phyloP scores from a whole-genome alignment of 2,888 invertebrate genomes.

The Herminia tarsipennalis region DNA sequence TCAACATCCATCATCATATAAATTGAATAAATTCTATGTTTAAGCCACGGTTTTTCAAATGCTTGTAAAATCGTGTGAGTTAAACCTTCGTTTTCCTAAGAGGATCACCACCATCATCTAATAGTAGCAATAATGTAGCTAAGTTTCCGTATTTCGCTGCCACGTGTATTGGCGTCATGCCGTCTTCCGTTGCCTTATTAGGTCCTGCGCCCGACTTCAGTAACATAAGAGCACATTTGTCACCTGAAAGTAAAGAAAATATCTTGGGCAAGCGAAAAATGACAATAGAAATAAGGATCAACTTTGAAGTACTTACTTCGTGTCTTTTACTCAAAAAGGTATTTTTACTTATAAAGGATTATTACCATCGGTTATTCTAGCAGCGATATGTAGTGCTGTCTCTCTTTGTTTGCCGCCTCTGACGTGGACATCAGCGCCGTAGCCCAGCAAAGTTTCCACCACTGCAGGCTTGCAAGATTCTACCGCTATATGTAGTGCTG shows the following conservation, averaged over 20 bases:
- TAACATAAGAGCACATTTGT: conserved; percentile 96
- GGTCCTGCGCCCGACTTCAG: conserved; percentile 99
- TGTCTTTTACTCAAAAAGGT: no score
- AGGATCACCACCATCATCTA: conserved; percentile 98
- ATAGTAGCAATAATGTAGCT: conserved; percentile 92
- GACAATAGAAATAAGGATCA: no score
- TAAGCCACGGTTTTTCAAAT: background rate
- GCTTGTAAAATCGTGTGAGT: no score
- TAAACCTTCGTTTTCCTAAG: conserved; percentile 94
- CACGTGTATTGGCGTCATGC: conserved; percentile 98
- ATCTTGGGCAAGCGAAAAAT: no score
- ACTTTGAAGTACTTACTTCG: no score
- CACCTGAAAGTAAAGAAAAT: conserved; percentile 58
- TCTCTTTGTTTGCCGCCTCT: conserved; percentile 95
- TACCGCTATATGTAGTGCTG: conserved; percentile 98
- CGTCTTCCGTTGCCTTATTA: conserved; percentile 97
- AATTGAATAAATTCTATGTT: background rate
- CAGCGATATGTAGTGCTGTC: conserved; percentile 99
- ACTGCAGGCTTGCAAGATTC: conserved; percentile 97
- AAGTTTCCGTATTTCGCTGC: conserved; percentile 97
- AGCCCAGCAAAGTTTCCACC: conserved; percentile 97
- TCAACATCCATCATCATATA: no score
- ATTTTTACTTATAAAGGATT: background rate
- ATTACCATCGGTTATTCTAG: conserved; percentile 91
- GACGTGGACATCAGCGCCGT: conserved; percentile 98